These are phyloP conservation scores for Mactra quadrangularis DNA, from an alignment of 1,140 invertebrate species.

Conservation along the genomic window DNA sequence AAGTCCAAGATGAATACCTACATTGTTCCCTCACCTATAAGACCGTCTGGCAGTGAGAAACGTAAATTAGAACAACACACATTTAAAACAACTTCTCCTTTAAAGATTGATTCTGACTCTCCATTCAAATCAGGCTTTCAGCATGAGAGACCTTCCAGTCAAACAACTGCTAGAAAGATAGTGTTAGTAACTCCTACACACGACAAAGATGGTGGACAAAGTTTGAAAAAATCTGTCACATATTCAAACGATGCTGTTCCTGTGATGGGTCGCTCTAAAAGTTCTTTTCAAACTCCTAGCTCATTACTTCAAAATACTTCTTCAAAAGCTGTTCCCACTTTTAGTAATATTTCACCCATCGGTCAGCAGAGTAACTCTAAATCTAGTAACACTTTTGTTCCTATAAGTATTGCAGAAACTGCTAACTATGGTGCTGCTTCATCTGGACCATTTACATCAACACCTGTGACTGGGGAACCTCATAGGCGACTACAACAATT, in stretches of 20 bases:
- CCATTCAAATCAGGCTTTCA: not conserved
- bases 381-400: constrained; percentile 27
- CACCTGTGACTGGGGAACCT: constrained; percentile 23
- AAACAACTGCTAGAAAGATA: constrained; percentile 31
- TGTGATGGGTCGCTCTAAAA: constrained; percentile 6
- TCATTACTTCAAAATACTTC: constrained; percentile 28
- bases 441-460: constrained; percentile 54
- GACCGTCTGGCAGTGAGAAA: not conserved
- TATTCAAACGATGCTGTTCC: constrained; percentile 53
- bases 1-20: constrained; percentile 51
- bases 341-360: constrained; percentile 58
- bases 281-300: not conserved
- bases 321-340: constrained; percentile 59
- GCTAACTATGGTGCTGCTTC: constrained; percentile 15
- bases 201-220: not conserved
- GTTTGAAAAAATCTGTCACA: constrained; percentile 1
- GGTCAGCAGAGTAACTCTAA: constrained; percentile 18
- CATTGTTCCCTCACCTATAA: constrained; percentile 25
- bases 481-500: not conserved
- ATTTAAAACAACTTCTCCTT: constrained; percentile 45
- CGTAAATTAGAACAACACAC: constrained; percentile 20
- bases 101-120: not conserved
- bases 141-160: not conserved
- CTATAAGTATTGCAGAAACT: constrained; percentile 41
- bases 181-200: constrained; percentile 10